Base-by-base conservation (phyloP, 1,140 invertebrate genomes). In the Zaprionus taronus region DNA sequence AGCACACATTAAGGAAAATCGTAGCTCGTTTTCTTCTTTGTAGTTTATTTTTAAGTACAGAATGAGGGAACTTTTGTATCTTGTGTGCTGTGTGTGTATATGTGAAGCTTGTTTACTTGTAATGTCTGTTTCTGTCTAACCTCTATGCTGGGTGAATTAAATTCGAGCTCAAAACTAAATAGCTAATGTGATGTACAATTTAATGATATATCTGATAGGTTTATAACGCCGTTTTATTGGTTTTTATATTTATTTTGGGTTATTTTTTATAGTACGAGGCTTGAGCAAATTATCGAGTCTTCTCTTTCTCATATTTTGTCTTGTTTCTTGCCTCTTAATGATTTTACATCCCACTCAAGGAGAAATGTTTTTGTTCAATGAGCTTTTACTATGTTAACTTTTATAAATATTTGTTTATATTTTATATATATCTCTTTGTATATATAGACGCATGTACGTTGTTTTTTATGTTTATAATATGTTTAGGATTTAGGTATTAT, bases 141-240 rank as follows among this genome's bases (percentile, higher is more conserved):
- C 70, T 64, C 79, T 83, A 79, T 67, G 77, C 67, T 78, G 81
- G 78, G 63, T 89, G 84, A 90, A 90, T 89, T 89, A 89, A 89
- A 89, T 89, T 89, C 84, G 85, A 89, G 72, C 60, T 81, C 63
- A 65, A 70, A 75, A 84, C 53, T 81, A 89, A 68, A 67, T 61
- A 66, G 41, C 58, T 72, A 72, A 66, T 55, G 70, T 60, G 51
- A 51, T 57, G 56, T 69, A 26, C 64, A n/a, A 28, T 56, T 55
- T 69, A 38, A 58, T 51, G 49, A 47, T 58, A 22, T 77, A 34
- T 68, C 57, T 60, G 38, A 47, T 47, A 47, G n/a, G 41, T 47
- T 47, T 47, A 17, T 17, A 65, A 49, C 51, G 58, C 78, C 38
- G 1, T 61, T 61, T 62, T 17, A 53, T 70, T 53, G 64, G 67